Base-by-base conservation (phyloP, 2,113 vertebrate species). In the Oryzias woworae region DNA sequence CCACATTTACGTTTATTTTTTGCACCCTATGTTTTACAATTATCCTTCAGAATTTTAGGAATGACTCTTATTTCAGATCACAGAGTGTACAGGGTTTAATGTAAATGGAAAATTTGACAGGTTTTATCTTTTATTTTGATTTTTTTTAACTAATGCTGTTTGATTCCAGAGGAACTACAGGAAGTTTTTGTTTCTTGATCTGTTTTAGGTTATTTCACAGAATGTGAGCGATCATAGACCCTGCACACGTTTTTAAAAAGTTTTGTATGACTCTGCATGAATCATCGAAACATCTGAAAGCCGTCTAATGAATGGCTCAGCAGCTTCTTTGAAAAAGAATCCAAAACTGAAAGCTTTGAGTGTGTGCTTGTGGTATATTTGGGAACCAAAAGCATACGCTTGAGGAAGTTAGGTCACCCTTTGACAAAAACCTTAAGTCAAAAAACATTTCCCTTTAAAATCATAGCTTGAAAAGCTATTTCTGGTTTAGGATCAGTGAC, bases 261-360 rank as follows among this genome's bases (percentile, higher is more conserved):
- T 72, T 66, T 61, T 47, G 22, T 1, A 1, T 24, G 47, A 47
- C 18, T 44, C 23, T 14, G 48, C 57, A 28, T 16, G 26, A 58
- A 55, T 62, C 73, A 62, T 24, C 68, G 55, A 71, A 49, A 64
- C 58, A 71, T 71, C 62, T 77, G 49, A 73, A 62, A 81, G 64
- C 73, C 45, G 56, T 7, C 71, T 71, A 73, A 83, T 77, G 69
- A 82, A 77, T 77, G 75, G 83, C 80, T 77, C 59, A 60, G 52
- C 53, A 50, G 57, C 53, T 36, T 52, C 62, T 73, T 73, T 81
- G 67, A 77, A 81, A 80, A 62, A 22, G 6, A 58, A 65, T 50
- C 10, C 26, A 6, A 55, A 67, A 42, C 20, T 62, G 49, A 67
- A 68, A 59, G 43, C 53, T 57, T 57, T 58, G 76, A 60, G n/a